A percentile compares a stretch with the other conserved stretches of the same genome.
phyloP scores from a whole-genome alignment of 2,797 vertebrate genomes.

The Ptychobarbus kaznakovi region DNA sequence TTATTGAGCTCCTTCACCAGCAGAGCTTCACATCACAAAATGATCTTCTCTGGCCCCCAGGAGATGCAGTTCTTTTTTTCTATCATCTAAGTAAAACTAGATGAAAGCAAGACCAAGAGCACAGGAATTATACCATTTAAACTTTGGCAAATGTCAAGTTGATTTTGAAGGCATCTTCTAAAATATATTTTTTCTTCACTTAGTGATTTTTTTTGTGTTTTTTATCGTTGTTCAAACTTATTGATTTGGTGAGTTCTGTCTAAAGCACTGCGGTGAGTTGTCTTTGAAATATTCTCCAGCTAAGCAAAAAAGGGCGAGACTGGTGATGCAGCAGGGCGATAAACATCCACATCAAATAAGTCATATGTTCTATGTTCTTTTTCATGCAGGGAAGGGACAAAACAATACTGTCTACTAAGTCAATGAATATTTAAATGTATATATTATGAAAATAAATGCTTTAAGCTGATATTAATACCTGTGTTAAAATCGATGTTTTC shows the following conservation, averaged over 20 bases:
- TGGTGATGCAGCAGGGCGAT: background rate
- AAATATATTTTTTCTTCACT: background rate
- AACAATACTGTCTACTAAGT: background rate
- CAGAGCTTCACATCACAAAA: conserved; percentile 34
- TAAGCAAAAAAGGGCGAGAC: background rate
- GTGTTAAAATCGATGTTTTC: background rate
- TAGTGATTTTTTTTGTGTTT: too few species aligned
- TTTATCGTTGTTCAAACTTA: conserved; percentile 3
- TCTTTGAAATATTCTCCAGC: conserved; percentile 2
- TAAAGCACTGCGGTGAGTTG: background rate
- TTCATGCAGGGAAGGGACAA: background rate
- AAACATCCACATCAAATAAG: conserved; percentile 49
- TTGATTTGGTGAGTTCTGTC: conserved; percentile 20
- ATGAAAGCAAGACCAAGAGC: conserved; percentile 2
- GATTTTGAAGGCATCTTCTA: background rate
- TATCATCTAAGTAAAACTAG: background rate
- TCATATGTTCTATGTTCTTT: background rate
- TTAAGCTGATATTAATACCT: background rate
- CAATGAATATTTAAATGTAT: background rate
- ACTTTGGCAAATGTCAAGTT: background rate
- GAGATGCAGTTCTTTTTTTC: conserved; percentile 9
- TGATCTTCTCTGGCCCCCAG: background rate
- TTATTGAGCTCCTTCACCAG: conserved; percentile 33
- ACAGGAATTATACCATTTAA: background rate
- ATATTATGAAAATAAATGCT: background rate